These are phyloP conservation scores for Phaethornis superciliosus DNA, from an alignment of 2,113 vertebrate genomes.

Conservation along the genomic window DNA sequence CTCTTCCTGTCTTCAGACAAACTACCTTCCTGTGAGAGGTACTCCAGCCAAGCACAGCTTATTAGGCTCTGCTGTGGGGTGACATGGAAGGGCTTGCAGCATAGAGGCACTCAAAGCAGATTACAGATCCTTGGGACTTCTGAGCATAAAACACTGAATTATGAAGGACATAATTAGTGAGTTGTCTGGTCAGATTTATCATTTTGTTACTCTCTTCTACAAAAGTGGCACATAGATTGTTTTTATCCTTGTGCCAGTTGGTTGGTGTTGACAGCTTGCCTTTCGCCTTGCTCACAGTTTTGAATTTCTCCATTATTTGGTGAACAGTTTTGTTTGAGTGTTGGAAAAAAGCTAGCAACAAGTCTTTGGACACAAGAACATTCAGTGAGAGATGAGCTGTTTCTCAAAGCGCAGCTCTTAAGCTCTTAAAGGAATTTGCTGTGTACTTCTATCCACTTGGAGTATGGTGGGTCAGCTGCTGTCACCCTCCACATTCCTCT, in stretches of 20 bases:
- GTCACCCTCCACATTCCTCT: background rate
- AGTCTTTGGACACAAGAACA: background rate
- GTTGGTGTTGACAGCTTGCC: background rate
- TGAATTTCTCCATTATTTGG: background rate
- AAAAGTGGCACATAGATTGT: background rate
- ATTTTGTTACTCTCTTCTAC: background rate
- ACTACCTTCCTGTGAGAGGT: background rate
- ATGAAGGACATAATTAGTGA: background rate
- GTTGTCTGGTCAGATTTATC: background rate
- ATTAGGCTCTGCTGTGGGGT: background rate
- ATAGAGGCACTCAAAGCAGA: background rate
- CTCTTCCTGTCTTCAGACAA: background rate
- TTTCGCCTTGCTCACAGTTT: background rate
- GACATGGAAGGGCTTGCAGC: background rate
- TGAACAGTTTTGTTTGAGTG: background rate
- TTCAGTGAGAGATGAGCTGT: background rate
- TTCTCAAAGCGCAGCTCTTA: background rate
- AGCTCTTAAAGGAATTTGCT: background rate
- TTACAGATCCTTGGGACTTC: background rate
- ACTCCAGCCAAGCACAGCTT: background rate
- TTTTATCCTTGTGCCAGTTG: background rate
- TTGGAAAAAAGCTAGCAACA: background rate
- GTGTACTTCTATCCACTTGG: accelerated
- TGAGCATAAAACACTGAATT: background rate
- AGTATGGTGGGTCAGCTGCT: background rate